Evolutionary conservation across 2,888 invertebrate species (phyloP).

Genomic region (Dendrolimus houi): DNA sequence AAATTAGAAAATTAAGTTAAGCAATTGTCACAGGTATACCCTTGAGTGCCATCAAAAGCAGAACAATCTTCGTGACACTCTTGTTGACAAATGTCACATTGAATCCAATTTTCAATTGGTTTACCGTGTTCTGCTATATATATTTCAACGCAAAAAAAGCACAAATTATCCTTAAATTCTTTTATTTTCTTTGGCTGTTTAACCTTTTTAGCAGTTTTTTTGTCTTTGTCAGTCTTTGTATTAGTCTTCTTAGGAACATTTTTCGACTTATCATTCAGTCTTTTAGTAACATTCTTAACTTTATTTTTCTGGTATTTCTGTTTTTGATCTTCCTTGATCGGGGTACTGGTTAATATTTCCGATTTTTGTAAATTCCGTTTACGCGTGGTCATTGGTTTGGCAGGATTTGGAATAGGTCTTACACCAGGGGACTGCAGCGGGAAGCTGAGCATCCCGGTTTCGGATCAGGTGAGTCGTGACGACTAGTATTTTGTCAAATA

Average conservation of each 20-base stretch:
- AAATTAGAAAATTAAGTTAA: not conserved
- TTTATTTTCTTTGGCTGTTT: conserved; percentile 17
- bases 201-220: conserved; percentile 14
- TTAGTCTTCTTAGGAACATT: conserved; percentile 15
- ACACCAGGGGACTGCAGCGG: conserved; percentile 13
- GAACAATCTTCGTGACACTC: conserved; percentile 17
- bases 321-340: conserved; percentile 11
- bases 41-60: conserved; percentile 14
- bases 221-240: conserved; percentile 11
- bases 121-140: conserved; percentile 14
- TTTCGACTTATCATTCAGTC: conserved; percentile 15
- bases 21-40: conserved; percentile 16
- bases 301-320: conserved; percentile 17
- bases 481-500: conserved; percentile 7
- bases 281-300: conserved; percentile 17
- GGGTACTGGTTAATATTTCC: conserved; percentile 15
- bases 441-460: conserved; percentile 11
- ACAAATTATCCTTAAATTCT: conserved; percentile 17
- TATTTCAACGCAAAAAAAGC: conserved; percentile 15
- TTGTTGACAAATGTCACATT: conserved; percentile 17
- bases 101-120: conserved; percentile 19
- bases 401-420: conserved; percentile 15
- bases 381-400: conserved; percentile 10
- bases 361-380: conserved; percentile 15
- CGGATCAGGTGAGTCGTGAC: conserved; percentile 8